Base-by-base conservation (phyloP, 1,140 invertebrate species). In the Choristoneura fumiferana region DNA sequence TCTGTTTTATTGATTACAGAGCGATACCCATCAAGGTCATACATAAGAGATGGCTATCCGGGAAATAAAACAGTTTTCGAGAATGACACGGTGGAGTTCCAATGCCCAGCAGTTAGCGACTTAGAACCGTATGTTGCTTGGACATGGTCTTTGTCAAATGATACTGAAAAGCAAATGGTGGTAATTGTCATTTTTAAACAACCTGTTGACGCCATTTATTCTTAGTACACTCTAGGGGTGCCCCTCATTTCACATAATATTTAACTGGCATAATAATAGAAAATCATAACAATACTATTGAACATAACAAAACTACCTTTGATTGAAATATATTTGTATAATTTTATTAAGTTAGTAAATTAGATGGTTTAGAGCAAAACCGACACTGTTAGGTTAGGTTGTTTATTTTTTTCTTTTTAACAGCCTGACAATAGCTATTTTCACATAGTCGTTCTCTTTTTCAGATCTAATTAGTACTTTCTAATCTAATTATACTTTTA, bases 1-100 rank as follows among this genome's bases (percentile, higher is more conserved):
- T 4, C 9, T 34, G 33, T 34, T 34, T 34, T 34, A 38, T 38
- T 55, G n/a, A n/a, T 68, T 71, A 40, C 80, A 95, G 95, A 95
- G 76, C 91, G 95, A 56, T 93, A 93, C 63, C 94, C 94, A 57
- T 93, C 94, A 65, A 93, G 93, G 77, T 95, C 95, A 17, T 94
- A 95, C 74, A 95, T 96, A 72, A 93, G 93, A 78, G 93, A 93
- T 62, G 94, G 93, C 12, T 95, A 93, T 89, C 95, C 95, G 13
- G 92, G 93, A 62, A 98, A 97, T 81, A 85, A 93, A 64, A 97
- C 95, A 1, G 94, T 92, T 9, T 63, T 93, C 55, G 90, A 94
- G 4, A 94, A 95, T 74, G 91, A 92, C 13, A 93, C 91, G n/a
- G 94, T 92, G 15, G 87, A 67, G 18, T 93, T 97, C 65, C 91